A percentile compares a stretch with the other conserved stretches of the same genome.
These are phyloP conservation scores for Dione juno DNA, from an alignment of 2,888 invertebrate genomes.

Conservation along the genomic window DNA sequence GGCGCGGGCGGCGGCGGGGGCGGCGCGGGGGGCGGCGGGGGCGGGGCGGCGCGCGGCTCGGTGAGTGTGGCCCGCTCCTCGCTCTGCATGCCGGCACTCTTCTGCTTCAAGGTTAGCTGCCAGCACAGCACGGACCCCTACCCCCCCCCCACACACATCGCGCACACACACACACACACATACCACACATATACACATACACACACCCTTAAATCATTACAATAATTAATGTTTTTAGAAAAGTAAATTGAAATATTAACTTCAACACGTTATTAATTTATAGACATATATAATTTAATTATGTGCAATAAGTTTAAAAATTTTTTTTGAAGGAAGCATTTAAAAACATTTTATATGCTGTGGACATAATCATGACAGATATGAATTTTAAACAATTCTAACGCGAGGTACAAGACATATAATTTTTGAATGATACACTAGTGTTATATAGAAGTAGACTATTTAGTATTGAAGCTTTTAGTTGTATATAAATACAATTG, in stretches of 20 bases:
- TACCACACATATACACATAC: slow-evolving; percentile 34
- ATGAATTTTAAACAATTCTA: slow-evolving; percentile 5
- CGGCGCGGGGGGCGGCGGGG: slow-evolving; percentile 32
- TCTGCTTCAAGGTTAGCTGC: slow-evolving; percentile 91
- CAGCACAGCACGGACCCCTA: slow-evolving; percentile 41
- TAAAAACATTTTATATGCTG: background rate
- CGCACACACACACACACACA: slow-evolving; percentile 43
- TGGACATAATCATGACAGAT: background rate
- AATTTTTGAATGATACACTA: no score
- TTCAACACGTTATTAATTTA: background rate
- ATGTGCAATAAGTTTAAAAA: background rate
- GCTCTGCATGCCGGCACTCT: slow-evolving; percentile 93
- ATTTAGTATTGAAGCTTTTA: background rate
- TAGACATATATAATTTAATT: background rate
- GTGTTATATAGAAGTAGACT: background rate
- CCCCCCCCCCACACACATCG: slow-evolving; percentile 26
- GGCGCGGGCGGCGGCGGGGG: slow-evolving; percentile 23
- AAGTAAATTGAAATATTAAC: no score
- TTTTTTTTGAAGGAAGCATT: background rate
- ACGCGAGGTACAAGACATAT: slow-evolving; percentile 3
- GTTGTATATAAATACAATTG: background rate
- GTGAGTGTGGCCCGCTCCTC: slow-evolving; percentile 83
- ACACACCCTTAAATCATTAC: no score
- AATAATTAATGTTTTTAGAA: background rate
- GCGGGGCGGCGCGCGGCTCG: slow-evolving; percentile 46